Conservation (phyloP, 2,797 vertebrate species). For the Anas georgica region DNA sequence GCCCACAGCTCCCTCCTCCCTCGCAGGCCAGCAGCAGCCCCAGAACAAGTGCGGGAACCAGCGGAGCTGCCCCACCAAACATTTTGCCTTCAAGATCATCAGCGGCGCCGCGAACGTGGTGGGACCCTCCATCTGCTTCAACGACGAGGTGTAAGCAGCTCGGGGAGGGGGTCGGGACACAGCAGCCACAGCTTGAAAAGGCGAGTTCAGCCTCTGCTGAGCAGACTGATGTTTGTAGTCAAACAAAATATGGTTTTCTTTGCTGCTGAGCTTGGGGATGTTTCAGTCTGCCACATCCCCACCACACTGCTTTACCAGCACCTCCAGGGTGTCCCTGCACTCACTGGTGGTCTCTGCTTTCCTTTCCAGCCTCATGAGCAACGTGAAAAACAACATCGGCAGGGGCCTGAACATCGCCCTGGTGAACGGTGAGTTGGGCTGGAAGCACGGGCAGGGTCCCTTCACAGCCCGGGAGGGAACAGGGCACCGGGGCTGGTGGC, state of each 20-base stretch:
- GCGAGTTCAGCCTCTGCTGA: not conserved
- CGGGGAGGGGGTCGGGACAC: accelerated
- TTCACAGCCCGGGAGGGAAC: not conserved
- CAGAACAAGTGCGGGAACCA: slow-evolving; percentile 78
- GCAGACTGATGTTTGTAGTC: not conserved
- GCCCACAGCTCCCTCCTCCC: not conserved
- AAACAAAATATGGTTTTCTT: not conserved
- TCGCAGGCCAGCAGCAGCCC: not conserved
- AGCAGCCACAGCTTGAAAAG: accelerated
- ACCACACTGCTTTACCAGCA: not conserved
- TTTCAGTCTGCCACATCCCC: not conserved
- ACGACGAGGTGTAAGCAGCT: slow-evolving; percentile 80
- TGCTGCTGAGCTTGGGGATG: not conserved
- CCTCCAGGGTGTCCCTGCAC: not conserved
- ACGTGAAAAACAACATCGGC: slow-evolving; percentile 83
- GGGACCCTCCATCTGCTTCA: slow-evolving; percentile 89
- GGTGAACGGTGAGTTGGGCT: slow-evolving; percentile 82
- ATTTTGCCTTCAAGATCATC: slow-evolving; percentile 81
- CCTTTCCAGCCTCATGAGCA: slow-evolving; percentile 86
- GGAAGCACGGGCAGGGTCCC: accelerated
- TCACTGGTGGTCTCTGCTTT: not conserved
- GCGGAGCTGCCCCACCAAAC: slow-evolving; percentile 71
- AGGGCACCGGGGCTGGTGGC: not conserved
- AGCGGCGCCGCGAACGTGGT: slow-evolving; percentile 87
- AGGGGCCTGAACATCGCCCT: slow-evolving; percentile 87